Percentiles rank a stretch among this genome's conserved stretches.
phyloP scores from a whole-genome alignment of 2,797 vertebrate genomes.

The Brotula barbata region DNA sequence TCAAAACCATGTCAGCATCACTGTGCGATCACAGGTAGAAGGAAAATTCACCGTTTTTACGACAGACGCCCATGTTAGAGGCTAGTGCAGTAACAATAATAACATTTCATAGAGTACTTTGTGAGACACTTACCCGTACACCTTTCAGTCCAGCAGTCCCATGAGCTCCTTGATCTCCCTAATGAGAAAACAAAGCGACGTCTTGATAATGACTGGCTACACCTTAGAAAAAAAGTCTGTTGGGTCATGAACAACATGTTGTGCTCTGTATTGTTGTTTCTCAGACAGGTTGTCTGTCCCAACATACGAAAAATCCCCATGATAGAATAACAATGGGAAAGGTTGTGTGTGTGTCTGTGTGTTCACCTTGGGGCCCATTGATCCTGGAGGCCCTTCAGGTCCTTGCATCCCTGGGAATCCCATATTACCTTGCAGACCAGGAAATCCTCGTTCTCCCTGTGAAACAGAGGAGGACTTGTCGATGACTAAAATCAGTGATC shows the following conservation, averaged over 20 bases:
- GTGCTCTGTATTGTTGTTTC: background rate
- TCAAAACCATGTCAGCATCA: constrained; percentile 30
- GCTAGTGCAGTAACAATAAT: background rate
- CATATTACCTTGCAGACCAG: constrained; percentile 90
- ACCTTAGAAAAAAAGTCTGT: too few species aligned
- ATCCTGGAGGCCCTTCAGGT: constrained; percentile 88
- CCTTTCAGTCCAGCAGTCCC: constrained; percentile 91
- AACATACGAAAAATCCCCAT: background rate
- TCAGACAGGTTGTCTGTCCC: background rate
- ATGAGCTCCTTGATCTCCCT: constrained; percentile 88
- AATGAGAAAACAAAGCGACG: constrained; percentile 40
- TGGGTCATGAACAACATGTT: background rate
- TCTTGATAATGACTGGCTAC: constrained; percentile 20
- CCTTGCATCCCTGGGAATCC: constrained; percentile 97
- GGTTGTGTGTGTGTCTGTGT: background rate
- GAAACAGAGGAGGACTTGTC: constrained; percentile 7
- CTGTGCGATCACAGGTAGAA: constrained; percentile 2
- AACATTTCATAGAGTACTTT: background rate
- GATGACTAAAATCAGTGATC: background rate
- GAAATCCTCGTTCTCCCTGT: constrained; percentile 91
- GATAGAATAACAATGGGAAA: background rate
- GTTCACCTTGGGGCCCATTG: constrained; percentile 88
- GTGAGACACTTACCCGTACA: constrained; percentile 84
- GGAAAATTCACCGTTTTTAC: background rate
- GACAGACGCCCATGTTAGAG: too few species aligned